Evolutionary conservation across 2,888 invertebrate species (phyloP).

Genomic region (Ceriagrion tenellum): DNA sequence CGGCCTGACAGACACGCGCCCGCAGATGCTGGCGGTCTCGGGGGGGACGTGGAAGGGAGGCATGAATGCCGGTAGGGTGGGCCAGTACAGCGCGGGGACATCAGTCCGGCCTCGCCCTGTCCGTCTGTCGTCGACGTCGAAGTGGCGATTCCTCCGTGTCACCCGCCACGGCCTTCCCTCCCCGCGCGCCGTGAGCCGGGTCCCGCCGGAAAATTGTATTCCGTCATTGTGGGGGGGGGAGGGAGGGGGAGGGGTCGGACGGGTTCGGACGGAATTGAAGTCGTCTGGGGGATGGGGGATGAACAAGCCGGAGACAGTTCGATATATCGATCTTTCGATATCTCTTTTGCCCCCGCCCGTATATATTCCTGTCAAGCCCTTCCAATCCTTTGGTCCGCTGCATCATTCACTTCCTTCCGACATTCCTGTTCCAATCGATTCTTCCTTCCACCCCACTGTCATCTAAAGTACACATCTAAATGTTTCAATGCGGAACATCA

Average conservation of each 20-base stretch:
- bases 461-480: background rate
- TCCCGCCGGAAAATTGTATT: slow-evolving; percentile 29
- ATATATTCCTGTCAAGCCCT: background rate
- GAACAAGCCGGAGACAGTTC: slow-evolving; percentile 61
- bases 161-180: background rate
- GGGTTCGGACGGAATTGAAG: slow-evolving; percentile 23
- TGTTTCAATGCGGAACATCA: background rate
- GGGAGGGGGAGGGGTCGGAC: background rate
- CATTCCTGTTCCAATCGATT: background rate
- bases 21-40: background rate
- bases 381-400: background rate
- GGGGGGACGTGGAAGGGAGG: no score
- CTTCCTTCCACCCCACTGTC: background rate
- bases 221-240: background rate
- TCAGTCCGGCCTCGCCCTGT: background rate
- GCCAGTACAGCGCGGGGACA: no score
- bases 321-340: slow-evolving; percentile 57
- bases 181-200: background rate
- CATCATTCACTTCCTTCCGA: background rate
- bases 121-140: background rate
- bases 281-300: slow-evolving; percentile 38
- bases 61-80: no score
- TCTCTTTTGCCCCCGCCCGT: background rate
- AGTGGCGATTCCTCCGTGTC: slow-evolving; percentile 44
- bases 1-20: background rate